Evolutionary conservation across 2,113 vertebrate species (phyloP), one percentile per base, ranked within the genome.

Genomic region (Thamnaconus septentrionalis): DNA sequence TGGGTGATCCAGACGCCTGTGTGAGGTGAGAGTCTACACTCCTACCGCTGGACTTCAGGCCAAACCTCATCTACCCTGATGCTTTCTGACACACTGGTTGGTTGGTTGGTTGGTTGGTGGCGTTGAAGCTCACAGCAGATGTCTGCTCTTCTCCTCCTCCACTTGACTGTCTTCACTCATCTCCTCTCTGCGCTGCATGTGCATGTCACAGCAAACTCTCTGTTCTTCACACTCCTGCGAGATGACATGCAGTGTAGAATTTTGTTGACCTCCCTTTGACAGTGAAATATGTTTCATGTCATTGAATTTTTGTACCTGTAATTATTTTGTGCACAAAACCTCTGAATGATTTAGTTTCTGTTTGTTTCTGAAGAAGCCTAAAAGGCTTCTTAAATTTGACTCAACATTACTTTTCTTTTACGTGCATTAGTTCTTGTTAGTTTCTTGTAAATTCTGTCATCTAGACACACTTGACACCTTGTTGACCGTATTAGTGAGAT

Each of bases 281-380:
- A 31, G 18, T 31, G 1, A 31, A 31, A 31, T 31, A 31, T 31
- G 18, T 31, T 31, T 31, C 18, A 31, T 31, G 18, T 31, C 18
- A 31, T 31, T 31, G 18, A 31, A 31, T 31, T 31, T 31, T 31
- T 31, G 18, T 31, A 31, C 2, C 7, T 3, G 44, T 40, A 53
- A 0, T 50, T 75, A 65, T 71, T 87, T 85, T 83, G 41, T 80
- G 78, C 61, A 66, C 8, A 53, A 39, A 57, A 4, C 1, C 3
- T 31, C 18, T 31, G 18, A 31, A 31, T 31, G 18, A 31, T 31
- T 31, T n/a, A 4, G 7, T 66, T 42, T 51, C n/a, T 52, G n/a
- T 12, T 12, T n/a, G 5, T 50, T 50, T 50, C 10, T 8, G 9
- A 50, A n/a, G 48, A 10, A n/a, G 31, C 12, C 4, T 58, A 1